These are phyloP conservation scores for Asteroscopus sphinx DNA, from an alignment of 2,888 invertebrate species.

Conservation along the genomic window DNA sequence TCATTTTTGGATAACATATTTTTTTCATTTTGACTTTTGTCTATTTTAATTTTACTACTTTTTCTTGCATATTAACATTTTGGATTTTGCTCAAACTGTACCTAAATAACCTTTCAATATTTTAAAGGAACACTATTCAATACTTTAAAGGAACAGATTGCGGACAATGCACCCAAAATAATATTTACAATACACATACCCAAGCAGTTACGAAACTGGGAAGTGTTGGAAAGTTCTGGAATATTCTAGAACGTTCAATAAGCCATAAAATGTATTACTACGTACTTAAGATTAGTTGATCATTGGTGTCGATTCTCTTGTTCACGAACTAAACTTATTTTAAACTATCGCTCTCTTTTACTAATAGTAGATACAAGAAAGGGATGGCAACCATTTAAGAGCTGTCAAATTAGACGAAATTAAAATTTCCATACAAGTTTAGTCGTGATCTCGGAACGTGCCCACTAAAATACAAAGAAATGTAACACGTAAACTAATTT, in stretches of 20 bases:
- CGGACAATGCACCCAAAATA: neutral
- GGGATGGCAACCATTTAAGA: too few species aligned
- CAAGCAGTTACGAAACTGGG: neutral
- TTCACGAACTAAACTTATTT: too few species aligned
- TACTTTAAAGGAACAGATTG: neutral
- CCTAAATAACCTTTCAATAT: neutral
- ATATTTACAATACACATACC: neutral
- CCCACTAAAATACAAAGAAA: too few species aligned
- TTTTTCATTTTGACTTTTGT: neutral
- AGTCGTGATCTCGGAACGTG: too few species aligned
- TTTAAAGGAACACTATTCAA: neutral
- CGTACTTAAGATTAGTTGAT: neutral
- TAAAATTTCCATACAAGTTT: too few species aligned
- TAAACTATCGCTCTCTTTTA: too few species aligned
- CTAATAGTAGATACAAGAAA: too few species aligned
- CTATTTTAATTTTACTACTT: neutral
- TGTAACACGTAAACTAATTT: too few species aligned
- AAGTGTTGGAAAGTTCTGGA: conserved; percentile 7
- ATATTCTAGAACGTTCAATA: conserved; percentile 6
- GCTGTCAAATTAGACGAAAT: too few species aligned
- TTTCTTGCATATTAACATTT: neutral
- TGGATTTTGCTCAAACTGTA: neutral
- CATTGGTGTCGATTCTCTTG: too few species aligned
- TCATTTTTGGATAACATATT: too few species aligned
- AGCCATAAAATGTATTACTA: neutral